A percentile compares a stretch with the other conserved stretches of the same genome.
Conservation (phyloP, 2,888 invertebrate species). For the Stenoptilia bipunctidactyla region DNA sequence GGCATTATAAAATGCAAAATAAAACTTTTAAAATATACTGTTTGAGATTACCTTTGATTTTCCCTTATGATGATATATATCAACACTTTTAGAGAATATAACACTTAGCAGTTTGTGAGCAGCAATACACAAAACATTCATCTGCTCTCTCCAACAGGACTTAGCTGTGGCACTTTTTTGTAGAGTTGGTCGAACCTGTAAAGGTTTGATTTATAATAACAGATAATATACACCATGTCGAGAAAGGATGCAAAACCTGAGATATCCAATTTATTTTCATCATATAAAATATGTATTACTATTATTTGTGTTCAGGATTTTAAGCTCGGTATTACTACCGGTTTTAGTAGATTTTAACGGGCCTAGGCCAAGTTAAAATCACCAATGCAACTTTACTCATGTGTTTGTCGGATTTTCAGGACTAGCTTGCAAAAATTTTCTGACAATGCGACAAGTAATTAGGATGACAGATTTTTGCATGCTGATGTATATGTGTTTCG, state of each 20-base stretch:
- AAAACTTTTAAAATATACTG: no score
- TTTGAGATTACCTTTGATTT: slow-evolving; percentile 19
- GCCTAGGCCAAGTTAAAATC: background rate
- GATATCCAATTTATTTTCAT: background rate
- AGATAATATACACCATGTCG: background rate
- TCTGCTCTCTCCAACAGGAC: slow-evolving; percentile 48
- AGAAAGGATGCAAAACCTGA: background rate
- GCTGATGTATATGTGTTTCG: no score
- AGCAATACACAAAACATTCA: slow-evolving; percentile 36
- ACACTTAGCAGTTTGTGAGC: slow-evolving; percentile 36
- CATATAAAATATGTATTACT: background rate
- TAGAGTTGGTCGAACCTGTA: slow-evolving; percentile 44
- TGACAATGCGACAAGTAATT: no score
- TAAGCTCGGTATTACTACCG: no score
- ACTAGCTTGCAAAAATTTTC: no score
- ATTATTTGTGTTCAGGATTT: no score
- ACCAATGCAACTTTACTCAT: no score
- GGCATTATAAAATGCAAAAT: no score
- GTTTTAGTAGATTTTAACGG: no score
- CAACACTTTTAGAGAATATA: slow-evolving; percentile 33
- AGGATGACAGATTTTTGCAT: no score
- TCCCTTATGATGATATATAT: slow-evolving; percentile 28
- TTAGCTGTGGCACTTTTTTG: slow-evolving; percentile 48
- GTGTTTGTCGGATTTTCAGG: no score
- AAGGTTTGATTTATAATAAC: background rate